Base-by-base conservation (phyloP, 2,113 vertebrate species). In the Ammodytes dubius region DNA sequence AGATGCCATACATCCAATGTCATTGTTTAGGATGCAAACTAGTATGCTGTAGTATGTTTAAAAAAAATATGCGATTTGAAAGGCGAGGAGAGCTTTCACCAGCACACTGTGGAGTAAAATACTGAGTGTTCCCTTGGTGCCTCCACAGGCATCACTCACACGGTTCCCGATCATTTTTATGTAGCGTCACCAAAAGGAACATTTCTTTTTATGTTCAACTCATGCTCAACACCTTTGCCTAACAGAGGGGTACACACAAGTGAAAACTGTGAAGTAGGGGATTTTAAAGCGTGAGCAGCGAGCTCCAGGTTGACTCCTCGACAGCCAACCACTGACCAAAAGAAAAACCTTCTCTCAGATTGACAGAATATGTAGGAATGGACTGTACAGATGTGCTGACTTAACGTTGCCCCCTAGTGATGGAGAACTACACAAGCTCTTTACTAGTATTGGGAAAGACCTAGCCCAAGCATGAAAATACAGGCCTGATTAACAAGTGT, bases 371-470 rank as follows among this genome's bases (percentile, higher is more conserved):
- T 78, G 61, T 13, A 42, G 47, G 42, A 13, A 42, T 7, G 6
- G 1, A 11, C 68, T 56, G 49, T 7, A 6, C 47, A 12, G 12
- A 60, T 45, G 57, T 2, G 11, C 52, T 5, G 69, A 88, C 91
- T 92, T 80, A 87, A 91, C 57, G 85, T 68, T 90, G 90, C 89
- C 93, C 84, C 90, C 93, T 91, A 71, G 69, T 82, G 90, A 42
- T 14, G 3, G 27, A 72, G 5, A 13, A 27, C 11, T 5, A 9
- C 40, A 65, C 42, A 4, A 39, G 12, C 37, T 46, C 14, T 39
- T n/a, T 35, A 9, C 47, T 5, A 10, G 14, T 17, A 17, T 61
- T 12, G 47, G 4, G 7, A 8, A 12, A 8, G 19, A 58, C 6
- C 2, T 3, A 19, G 4, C 4, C 40, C 27, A 0, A 2, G 39